Base-by-base conservation (phyloP, 2,797 vertebrate genomes). In the Crenuchus spilurus region DNA sequence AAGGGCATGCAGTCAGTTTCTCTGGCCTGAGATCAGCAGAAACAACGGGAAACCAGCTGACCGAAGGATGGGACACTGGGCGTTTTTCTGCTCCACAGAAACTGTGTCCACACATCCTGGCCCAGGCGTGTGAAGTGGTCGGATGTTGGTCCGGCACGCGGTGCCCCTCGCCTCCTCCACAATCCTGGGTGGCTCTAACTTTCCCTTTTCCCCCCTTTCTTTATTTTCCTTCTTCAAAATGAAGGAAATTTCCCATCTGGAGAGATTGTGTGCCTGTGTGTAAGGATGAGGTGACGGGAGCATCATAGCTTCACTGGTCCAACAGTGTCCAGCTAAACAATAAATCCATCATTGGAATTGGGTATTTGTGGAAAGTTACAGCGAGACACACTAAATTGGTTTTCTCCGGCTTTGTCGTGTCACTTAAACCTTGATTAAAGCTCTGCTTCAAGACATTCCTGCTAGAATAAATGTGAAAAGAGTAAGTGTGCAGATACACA, bases 51-150 rank as follows among this genome's bases (percentile, higher is more conserved):
- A 89, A 86, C 89, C 87, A 86, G 82, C 84, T 81, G 84, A 76
- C 63, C 77, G 77, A 84, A 79, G 86, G 62, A 87, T 87, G 77
- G 82, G 89, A 86, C 86, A 87, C 85, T 85, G 85, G 86, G 76
- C 72, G 74, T 92, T 84, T 92, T 93, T 92, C 85, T 89, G 84
- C 90, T 88, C 86, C 76, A 84, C 80, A 84, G 85, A 78, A 64
- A 76, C 85, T 87, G 83, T 86, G 87, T 90, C 87, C 87, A 91
- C 88, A 92, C 88, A 88, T 89, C 86, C 86, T 87, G 84, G 84
- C 74, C 66, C 1, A 46, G 18, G 77, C 77, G 83, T 91, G 80
- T 91, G 91, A 92, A 92, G 91, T 93, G 91, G 92, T 90, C 69
- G 71, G 84, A 85, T 77, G 79, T 68, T 79, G 72, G 87, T 78